Evolutionary conservation across 1,140 invertebrate genomes (phyloP), one percentile per base, ranked within the genome.

Genomic region (Diabrotica undecimpunctata): DNA sequence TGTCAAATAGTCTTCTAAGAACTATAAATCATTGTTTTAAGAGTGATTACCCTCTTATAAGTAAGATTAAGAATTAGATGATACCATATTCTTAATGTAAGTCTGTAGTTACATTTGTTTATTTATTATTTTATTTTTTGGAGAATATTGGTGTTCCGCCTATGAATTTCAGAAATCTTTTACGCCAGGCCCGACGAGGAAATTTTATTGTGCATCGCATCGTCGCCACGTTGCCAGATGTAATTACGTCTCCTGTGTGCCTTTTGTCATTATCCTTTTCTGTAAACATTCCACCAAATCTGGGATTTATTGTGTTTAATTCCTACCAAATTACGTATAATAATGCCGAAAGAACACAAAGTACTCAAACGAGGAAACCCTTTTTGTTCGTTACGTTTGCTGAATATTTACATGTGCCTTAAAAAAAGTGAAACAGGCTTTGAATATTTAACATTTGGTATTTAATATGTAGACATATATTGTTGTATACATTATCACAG

Each of bases 241-340:
- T 46, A 46, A 46, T 46, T 46, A 46, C 41, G n/a, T 10, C 41
- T 46, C 8, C 41, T 5, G 41, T 46, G 41, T 46, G 41, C 41
- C 41, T 46, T 46, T 46, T 46, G 41, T 46, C 41, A 46, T 46
- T 46, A 46, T 46, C 41, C 41, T 46, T 46, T 46, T 46, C 41
- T 46, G 41, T 46, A 46, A 46, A 46, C 41, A 46, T 46, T 46
- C 25, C 41, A 46, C 41, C 41, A 46, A 46, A 46, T 46, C 41
- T 46, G 41, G 41, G 41, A 46, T 46, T 46, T 46, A 46, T 46
- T 46, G 41, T 46, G 41, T 46, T 46, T 46, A 46, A 46, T 46
- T 46, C 41, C 41, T 46, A 46, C 41, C 41, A 46, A 46, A 46
- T 46, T 46, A 46, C 41, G 41, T 46, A 46, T 46, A 46, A 46